Evolutionary conservation across 2,888 invertebrate genomes (phyloP).

Genomic region (Drosophila subsilvestris): DNA sequence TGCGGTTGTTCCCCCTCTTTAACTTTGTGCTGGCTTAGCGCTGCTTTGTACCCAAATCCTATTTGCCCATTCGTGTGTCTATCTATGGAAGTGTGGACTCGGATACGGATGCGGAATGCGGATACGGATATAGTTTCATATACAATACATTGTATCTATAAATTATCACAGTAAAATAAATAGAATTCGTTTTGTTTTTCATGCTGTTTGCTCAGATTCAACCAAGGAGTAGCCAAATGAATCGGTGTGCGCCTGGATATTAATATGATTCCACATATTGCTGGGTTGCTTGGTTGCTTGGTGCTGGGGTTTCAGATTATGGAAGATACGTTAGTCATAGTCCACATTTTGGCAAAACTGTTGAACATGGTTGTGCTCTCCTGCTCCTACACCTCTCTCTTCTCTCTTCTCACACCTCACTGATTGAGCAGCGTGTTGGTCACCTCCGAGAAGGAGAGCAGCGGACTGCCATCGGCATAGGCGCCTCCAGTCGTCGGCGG

Average conservation of each 20-base stretch:
- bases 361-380: constrained; percentile 61
- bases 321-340: constrained; percentile 84
- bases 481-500: constrained; percentile 83
- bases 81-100: constrained; percentile 25
- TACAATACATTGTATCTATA: constrained; percentile 43
- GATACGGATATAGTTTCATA: constrained; percentile 20
- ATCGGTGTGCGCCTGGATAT: constrained; percentile 19
- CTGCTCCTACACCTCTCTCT: neutral
- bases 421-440: constrained; percentile 90
- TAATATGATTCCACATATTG: constrained; percentile 5
- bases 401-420: constrained; percentile 73
- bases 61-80: constrained; percentile 9
- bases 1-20: constrained; percentile 5
- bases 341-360: constrained; percentile 84
- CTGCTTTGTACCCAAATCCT: constrained; percentile 15
- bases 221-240: constrained; percentile 34
- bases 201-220: constrained; percentile 27
- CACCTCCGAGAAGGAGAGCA: constrained; percentile 91
- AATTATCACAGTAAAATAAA: constrained; percentile 82
- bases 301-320: constrained; percentile 65
- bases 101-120: constrained; percentile 17
- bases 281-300: constrained; percentile 22
- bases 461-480: constrained; percentile 88
- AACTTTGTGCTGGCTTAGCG: constrained; percentile 39
- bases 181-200: constrained; percentile 56